phyloP scores from a whole-genome alignment of 2,113 vertebrate species.

The Numenius arquata region DNA sequence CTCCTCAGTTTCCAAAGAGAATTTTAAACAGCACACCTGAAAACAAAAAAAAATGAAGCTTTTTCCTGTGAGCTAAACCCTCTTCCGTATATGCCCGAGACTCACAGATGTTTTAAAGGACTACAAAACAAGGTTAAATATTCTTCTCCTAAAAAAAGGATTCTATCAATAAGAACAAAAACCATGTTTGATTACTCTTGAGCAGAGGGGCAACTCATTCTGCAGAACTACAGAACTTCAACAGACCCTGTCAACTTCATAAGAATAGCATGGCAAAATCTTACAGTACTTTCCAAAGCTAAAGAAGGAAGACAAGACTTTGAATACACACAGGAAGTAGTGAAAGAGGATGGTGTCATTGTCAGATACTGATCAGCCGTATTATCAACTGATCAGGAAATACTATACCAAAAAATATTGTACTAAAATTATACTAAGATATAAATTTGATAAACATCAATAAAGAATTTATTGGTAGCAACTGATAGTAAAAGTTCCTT shows the following conservation, averaged over 20 bases:
- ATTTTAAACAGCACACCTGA: not conserved
- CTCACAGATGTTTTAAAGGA: not conserved
- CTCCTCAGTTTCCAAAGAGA: not conserved
- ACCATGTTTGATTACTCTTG: not conserved
- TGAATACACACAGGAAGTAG: not conserved
- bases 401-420: not conserved
- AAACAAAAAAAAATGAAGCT: not conserved
- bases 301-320: not conserved
- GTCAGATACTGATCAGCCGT: not conserved
- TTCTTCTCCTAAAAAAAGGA: not conserved
- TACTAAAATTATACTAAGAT: not conserved
- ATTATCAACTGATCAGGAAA: not conserved
- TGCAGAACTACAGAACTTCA: not conserved
- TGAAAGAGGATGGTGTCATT: not conserved
- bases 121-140: not conserved
- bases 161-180: not conserved
- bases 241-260: not conserved
- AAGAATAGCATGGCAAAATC: not conserved
- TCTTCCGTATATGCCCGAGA: not conserved
- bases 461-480: not conserved
- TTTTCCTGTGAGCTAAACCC: not conserved
- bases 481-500: not conserved
- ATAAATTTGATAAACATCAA: not conserved
- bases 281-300: not conserved
- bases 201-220: not conserved